These are phyloP conservation scores for Vireo griseus DNA, from an alignment of 2,797 vertebrate genomes.

Conservation along the genomic window DNA sequence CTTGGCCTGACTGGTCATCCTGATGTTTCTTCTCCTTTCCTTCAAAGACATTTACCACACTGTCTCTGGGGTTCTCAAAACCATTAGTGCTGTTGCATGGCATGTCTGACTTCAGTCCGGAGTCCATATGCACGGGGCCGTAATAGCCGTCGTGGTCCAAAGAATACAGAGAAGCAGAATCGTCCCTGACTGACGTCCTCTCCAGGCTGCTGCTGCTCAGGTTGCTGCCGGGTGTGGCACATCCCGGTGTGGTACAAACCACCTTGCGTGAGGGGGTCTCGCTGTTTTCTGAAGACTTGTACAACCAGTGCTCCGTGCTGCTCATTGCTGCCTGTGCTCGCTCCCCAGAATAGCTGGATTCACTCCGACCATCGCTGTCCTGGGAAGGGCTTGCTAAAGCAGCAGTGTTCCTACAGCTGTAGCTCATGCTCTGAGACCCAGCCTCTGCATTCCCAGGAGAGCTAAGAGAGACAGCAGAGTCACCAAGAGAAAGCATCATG, in stretches of 20 bases:
- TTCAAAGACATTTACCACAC: slow-evolving; percentile 83
- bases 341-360: slow-evolving; percentile 80
- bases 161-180: slow-evolving; percentile 85
- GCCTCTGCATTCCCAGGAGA: slow-evolving; percentile 69
- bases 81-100: slow-evolving; percentile 71
- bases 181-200: slow-evolving; percentile 74
- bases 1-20: slow-evolving; percentile 76
- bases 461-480: slow-evolving; percentile 71
- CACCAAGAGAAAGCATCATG: slow-evolving; percentile 68
- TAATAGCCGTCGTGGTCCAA: slow-evolving; percentile 88
- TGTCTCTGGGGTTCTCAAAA: slow-evolving; percentile 81
- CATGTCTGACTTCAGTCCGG: slow-evolving; percentile 76
- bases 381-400: slow-evolving; percentile 49
- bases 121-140: slow-evolving; percentile 81
- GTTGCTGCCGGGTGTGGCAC: slow-evolving; percentile 85
- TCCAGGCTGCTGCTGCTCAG: slow-evolving; percentile 87
- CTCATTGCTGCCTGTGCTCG: slow-evolving; percentile 61
- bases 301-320: slow-evolving; percentile 81
- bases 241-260: slow-evolving; percentile 76
- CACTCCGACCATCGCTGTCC: slow-evolving; percentile 73
- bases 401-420: slow-evolving; percentile 46
- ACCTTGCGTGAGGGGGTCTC: slow-evolving; percentile 69
- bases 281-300: slow-evolving; percentile 76
- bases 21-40: slow-evolving; percentile 73
- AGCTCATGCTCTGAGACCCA: slow-evolving; percentile 55